phyloP scores from a whole-genome alignment of 2,113 vertebrate genomes.

The Thunnus thynnus region DNA sequence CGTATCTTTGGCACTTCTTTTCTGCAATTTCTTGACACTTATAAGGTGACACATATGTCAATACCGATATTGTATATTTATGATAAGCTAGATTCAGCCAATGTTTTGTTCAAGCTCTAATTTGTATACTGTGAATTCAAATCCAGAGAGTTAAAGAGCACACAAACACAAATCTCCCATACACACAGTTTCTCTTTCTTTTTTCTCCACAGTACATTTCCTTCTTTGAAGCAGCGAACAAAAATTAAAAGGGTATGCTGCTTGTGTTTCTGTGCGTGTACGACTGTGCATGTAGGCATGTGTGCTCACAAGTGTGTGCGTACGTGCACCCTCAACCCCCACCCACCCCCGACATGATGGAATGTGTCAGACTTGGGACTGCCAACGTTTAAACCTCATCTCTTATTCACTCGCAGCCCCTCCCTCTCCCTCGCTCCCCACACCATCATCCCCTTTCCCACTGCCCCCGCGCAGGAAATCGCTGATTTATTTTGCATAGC shows the following conservation, averaged over 20 bases:
- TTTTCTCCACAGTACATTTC: conserved; percentile 28
- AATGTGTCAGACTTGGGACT: conserved; percentile 83
- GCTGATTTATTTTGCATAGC: conserved; percentile 89
- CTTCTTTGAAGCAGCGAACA: conserved; percentile 44
- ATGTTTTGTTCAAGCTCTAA: background rate
- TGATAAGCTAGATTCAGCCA: background rate
- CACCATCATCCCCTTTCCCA: conserved; percentile 68
- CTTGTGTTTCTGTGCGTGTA: conserved; percentile 10
- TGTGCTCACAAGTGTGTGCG: background rate
- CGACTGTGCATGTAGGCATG: background rate
- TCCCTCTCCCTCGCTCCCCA: conserved; percentile 71
- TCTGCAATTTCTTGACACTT: too few relatives aligned
- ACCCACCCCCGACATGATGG: conserved; percentile 77
- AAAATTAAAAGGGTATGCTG: conserved; percentile 33
- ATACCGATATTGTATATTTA: background rate
- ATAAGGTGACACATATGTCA: too few relatives aligned
- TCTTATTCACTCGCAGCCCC: conserved; percentile 84
- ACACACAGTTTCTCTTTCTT: conserved; percentile 8
- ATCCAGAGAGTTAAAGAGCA: conserved; percentile 17
- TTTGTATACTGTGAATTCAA: conserved; percentile 25
- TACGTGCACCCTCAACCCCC: conserved; percentile 18
- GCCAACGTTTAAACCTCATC: conserved; percentile 86
- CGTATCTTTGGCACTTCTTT: background rate
- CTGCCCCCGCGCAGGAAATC: conserved; percentile 77
- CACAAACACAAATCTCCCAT: conserved; percentile 9